phyloP scores from a whole-genome alignment of 2,113 vertebrate genomes.

The Lophura nycthemera region DNA sequence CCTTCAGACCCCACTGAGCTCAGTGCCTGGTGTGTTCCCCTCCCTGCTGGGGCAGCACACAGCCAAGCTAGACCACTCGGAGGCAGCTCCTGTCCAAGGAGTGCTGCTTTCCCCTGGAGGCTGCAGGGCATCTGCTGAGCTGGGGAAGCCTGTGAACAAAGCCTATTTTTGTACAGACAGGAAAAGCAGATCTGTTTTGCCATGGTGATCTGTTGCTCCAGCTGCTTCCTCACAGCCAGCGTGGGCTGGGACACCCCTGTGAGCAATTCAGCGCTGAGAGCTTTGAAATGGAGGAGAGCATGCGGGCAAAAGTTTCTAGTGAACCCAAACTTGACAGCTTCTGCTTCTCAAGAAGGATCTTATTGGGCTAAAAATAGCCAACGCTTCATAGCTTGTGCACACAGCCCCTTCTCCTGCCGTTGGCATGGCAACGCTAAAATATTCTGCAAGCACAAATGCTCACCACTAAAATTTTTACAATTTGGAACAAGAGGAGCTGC shows the following conservation, averaged over 20 bases:
- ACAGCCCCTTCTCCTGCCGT: constrained; percentile 57
- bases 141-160: neutral
- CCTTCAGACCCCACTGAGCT: neutral
- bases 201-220: neutral
- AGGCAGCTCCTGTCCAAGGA: neutral
- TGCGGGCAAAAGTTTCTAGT: constrained; percentile 14
- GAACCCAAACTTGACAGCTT: constrained; percentile 37
- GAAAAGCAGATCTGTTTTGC: constrained; percentile 26
- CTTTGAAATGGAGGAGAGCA: neutral
- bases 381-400: constrained; percentile 59
- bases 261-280: neutral
- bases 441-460: constrained; percentile 65
- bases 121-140: neutral
- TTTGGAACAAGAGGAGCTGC: constrained; percentile 7
- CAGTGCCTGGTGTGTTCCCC: neutral
- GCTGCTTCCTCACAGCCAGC: neutral
- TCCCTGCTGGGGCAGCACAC: neutral
- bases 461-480: constrained; percentile 44
- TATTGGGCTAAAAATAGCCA: constrained; percentile 75
- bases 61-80: neutral
- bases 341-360: constrained; percentile 47
- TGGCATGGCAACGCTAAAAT: constrained; percentile 75
- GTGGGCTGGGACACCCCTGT: neutral
- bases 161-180: neutral
- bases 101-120: neutral